Conservation (phyloP, 1,140 invertebrate genomes). For the Neotoxoptera formosana region DNA sequence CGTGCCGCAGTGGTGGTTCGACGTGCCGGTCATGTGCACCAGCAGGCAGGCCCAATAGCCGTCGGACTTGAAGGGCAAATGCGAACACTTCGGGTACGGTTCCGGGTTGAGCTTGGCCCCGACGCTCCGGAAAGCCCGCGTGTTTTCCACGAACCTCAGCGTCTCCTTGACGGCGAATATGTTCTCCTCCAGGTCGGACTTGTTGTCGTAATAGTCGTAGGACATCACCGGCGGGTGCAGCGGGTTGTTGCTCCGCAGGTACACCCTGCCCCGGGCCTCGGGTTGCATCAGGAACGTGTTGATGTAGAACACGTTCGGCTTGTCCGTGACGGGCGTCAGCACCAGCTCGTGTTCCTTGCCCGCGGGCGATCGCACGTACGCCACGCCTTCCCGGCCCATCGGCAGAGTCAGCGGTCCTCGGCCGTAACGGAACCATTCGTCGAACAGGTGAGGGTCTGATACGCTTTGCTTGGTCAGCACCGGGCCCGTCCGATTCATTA, state of each 20-base stretch:
- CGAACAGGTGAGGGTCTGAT: conserved; percentile 48
- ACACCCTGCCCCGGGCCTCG: conserved; percentile 74
- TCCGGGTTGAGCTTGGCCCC: conserved; percentile 65
- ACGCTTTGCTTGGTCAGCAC: conserved; percentile 61
- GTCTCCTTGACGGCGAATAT: conserved; percentile 64
- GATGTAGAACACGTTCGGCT: conserved; percentile 75
- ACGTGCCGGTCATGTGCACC: no score
- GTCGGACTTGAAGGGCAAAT: conserved; percentile 68
- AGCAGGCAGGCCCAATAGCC: conserved; percentile 77
- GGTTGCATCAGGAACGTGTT: conserved; percentile 70
- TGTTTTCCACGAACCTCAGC: conserved; percentile 66
- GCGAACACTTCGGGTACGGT: conserved; percentile 70
- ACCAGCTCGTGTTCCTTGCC: conserved; percentile 76
- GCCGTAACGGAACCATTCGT: conserved; percentile 62
- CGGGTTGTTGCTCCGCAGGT: conserved; percentile 75
- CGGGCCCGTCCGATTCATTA: conserved; percentile 70
- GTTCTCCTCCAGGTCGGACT: conserved; percentile 72
- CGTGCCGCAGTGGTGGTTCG: no score
- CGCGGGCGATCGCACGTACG: conserved; percentile 67
- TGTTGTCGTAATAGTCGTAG: conserved; percentile 75
- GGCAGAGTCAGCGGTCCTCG: conserved; percentile 65
- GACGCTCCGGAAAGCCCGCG: conserved; percentile 66
- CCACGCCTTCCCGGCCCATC: conserved; percentile 67
- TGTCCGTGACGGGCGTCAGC: conserved; percentile 74
- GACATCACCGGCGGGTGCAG: conserved; percentile 76